Base-by-base conservation (phyloP, 2,888 invertebrate species). In the Dorcus parallelipipedus region DNA sequence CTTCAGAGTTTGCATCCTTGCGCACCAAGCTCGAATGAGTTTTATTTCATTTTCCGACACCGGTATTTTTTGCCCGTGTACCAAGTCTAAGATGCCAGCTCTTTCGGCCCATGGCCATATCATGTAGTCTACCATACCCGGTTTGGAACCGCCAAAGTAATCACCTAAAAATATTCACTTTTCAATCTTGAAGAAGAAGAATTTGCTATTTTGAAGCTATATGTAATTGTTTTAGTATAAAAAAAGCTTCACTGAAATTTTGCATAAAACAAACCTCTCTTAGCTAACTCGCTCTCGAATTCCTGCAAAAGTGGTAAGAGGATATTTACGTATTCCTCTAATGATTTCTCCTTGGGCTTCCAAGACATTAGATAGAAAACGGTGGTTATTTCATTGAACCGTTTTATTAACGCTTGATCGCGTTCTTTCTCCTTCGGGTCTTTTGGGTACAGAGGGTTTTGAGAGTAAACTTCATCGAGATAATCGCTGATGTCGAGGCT, bases 401-500 rank as follows among this genome's bases (percentile, higher is more conserved):
- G 73, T 53, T 70, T 38, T 50, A 77, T 75, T 7, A 76, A 51
- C 9, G 70, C 70, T 52, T 73, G 67, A 23, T 76, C 74, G 9
- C 61, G 63, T 52, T 68, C 58, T 48, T 75, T 73, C 39, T 58
- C 68, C 14, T 73, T 73, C 0, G 81, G 78, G 59, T 81, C 80
- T 3, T 75, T 68, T 0, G 83, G 78, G 59, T 79, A 80, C 0
- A 85, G 71, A 9, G 78, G 76, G 43, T 79, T 77, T 17, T 80
- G 71, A 0, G 83, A 80, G 68, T 81, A 84, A 41, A 80, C 77
- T 54, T 84, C 80, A 62, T 86, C 82, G 43, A 85, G 72, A 68
- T 80, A 84, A 59, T 84, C 81, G 33, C 79, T 76, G 63, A 84
- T 82, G n/a, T 78, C 76, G 7, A 79, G 68, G 50, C 84, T 84